Evolutionary conservation across 2,113 vertebrate genomes (phyloP).

Genomic region (Melospiza georgiana): DNA sequence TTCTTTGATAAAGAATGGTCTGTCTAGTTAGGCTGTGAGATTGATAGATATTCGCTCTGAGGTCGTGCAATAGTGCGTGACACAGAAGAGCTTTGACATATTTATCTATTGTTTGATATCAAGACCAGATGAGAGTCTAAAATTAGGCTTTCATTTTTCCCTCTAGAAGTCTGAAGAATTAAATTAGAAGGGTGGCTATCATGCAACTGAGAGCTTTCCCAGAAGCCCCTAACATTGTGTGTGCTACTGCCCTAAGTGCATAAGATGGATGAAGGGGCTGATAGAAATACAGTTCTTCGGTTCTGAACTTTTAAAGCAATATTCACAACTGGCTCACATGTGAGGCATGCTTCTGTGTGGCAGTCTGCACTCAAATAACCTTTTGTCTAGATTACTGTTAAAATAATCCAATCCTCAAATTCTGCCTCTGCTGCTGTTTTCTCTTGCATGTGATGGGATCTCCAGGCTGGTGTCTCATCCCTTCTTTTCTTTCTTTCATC

Average conservation of each 20-base stretch:
- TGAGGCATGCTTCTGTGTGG: neutral
- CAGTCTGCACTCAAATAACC: neutral
- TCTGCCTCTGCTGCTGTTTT: neutral
- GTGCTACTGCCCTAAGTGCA: neutral
- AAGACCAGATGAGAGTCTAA: slow-evolving; percentile 32
- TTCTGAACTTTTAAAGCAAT: slow-evolving; percentile 8
- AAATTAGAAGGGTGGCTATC: slow-evolving; percentile 21
- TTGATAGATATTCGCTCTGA: neutral
- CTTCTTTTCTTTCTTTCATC: neutral
- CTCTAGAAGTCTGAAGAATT: slow-evolving; percentile 50
- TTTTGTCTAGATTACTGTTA: neutral
- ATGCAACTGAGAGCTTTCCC: slow-evolving; percentile 14
- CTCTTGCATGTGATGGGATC: rapidly evolving
- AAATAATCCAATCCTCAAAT: neutral
- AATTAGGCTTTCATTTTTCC: slow-evolving; percentile 55
- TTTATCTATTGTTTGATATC: slow-evolving; percentile 23
- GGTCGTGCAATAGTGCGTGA: neutral
- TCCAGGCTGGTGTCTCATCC: neutral
- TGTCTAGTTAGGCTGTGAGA: neutral
- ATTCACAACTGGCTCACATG: neutral
- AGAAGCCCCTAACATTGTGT: slow-evolving; percentile 17
- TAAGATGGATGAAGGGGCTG: neutral
- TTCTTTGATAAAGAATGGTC: neutral
- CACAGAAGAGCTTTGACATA: slow-evolving; percentile 24
- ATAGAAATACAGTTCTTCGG: neutral